Base-by-base conservation (phyloP, 1,140 invertebrate genomes). In the Saccostrea glomerata region DNA sequence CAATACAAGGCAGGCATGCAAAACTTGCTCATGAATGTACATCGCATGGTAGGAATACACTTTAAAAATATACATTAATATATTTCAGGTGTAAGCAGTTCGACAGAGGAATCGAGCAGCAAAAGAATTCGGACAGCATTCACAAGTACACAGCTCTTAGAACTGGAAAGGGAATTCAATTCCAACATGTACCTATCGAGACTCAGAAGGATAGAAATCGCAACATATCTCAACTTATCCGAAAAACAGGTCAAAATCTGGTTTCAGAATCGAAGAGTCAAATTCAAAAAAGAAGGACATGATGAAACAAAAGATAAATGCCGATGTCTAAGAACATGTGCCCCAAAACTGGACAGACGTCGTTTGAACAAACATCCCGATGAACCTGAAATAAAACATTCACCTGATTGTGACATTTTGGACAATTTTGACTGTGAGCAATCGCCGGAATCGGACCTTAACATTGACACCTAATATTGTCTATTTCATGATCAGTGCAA, bases 181-280 rank as follows among this genome's bases (percentile, higher is more conserved):
- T 91, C 95, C 83, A 96, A 96, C 86, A 96, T 96, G 96, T 96
- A 96, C 91, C 94, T 96, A 40, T 96, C 96, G 2, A 91, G 96
- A 9, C 92, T 96, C 4, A 92, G 96, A 73, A 91, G 96, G 17
- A 96, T 96, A 83, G 96, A 96, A 93, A 96, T 96, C 54, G 96
- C 96, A 36, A 96, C 95, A 6, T 96, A 95, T 89, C 92, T 96
- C 6, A 96, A 97, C 36, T 94, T 99, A 0, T 98, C 97, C 0
- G 98, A 99, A 95, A 99, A 99, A 94, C 98, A 98, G 95, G 98
- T 98, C 66, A 98, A 94, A 94, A 98, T 98, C 86, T 99, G 98
- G 98, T 98, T 98, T 93, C 98, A 98, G 94, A 98, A 98, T 93
- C 92, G 96, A 11, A 96, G 98, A 5, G 98, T 98, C 4, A 98